These are phyloP conservation scores for Chouioia cunea DNA, from an alignment of 2,888 invertebrate genomes.

Conservation along the genomic window DNA sequence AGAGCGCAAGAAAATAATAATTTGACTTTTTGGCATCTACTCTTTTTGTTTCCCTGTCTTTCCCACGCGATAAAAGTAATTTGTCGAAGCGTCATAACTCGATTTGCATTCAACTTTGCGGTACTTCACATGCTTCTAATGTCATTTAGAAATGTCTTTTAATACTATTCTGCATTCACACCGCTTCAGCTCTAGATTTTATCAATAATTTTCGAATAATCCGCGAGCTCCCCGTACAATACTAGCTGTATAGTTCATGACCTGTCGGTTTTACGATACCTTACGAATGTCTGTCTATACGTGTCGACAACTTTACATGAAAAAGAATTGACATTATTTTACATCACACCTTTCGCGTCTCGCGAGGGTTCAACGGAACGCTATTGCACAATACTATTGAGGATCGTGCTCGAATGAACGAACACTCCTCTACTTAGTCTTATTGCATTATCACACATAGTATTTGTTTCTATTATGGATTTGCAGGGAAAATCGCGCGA, in stretches of 20 bases:
- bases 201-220: conserved; percentile 55
- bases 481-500: not conserved
- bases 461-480: not conserved
- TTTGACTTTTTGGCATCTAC: not conserved
- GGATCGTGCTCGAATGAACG: not conserved
- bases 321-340: conserved; percentile 25
- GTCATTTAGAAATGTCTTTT: conserved; percentile 8
- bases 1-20: no score
- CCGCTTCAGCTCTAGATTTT: conserved; percentile 26
- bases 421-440: not conserved
- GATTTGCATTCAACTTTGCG: no score
- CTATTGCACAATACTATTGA: not conserved
- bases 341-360: conserved; percentile 3
- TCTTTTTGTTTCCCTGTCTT: no score
- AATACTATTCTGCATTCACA: conserved; percentile 22
- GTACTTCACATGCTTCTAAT: not conserved
- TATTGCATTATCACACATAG: not conserved
- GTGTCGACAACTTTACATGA: conserved; percentile 38
- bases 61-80: no score
- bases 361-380: not conserved
- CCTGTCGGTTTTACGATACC: conserved; percentile 56
- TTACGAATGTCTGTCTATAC: conserved; percentile 53
- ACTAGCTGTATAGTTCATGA: conserved; percentile 54
- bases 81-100: no score
- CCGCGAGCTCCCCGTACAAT: conserved; percentile 53